Base-by-base conservation (phyloP, 1,140 invertebrate species). In the Leptestheria dahalacensis region DNA sequence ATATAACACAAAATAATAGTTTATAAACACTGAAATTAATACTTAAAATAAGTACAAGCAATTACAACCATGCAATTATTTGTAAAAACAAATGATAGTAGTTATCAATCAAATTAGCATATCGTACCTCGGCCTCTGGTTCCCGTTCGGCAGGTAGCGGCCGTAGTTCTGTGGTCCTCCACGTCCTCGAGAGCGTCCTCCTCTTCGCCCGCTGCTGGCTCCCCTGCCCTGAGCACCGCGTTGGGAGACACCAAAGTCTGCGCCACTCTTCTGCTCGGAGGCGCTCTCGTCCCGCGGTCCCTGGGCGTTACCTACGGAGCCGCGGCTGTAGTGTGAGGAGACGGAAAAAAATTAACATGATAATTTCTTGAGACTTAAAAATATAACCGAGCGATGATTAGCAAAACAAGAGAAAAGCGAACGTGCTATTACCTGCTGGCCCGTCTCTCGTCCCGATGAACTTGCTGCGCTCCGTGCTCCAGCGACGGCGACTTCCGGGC, bases 381-480 rank as follows among this genome's bases (percentile, higher is more conserved):
- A n/a, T 52, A 41, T 41, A 9, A 41, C 33, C 15, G 15, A 41
- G 33, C 33, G 15, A 15, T 41, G 15, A 41, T 41, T 41, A 9
- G 15, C 15, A 9, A 41, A 9, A 9, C 6, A 41, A 41, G 6
- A 9, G 15, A 41, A 41, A 12, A 12, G 2, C 1, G 0, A 3
- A 52, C 20, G 11, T 6, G 15, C 20, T 52, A 23, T 41, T 56
- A 56, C 53, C 53, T 56, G 53, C 53, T 56, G 2, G 53, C 26
- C 11, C 53, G 53, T 3, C 53, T 26, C 10, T 56, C 53, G 11
- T 56, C 53, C 20, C 53, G 50, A n/a, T 25, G 63, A 62, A 28
- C 66, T 66, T 49, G n/a, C 72, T 92, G 88, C 54, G 83, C 83
- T 61, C 82, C 80, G 69, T 89, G 84, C 71, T 93, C 89, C 60